Base-by-base conservation (phyloP, 2,888 invertebrate genomes). In the Caenorhabditis sinica region DNA sequence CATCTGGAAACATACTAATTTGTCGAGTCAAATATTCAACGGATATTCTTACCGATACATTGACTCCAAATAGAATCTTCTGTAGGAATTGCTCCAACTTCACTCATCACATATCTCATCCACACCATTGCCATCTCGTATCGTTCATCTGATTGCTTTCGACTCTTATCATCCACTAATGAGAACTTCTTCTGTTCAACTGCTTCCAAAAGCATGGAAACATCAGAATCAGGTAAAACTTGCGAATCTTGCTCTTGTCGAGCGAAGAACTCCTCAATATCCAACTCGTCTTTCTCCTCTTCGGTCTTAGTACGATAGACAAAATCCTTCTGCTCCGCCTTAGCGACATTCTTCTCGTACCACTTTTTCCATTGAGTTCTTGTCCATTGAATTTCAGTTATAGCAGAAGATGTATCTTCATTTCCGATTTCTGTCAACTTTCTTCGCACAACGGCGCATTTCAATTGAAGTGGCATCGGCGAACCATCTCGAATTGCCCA, bases 291-390 rank as follows among this genome's bases (percentile, higher is more conserved):
- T 20, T 88, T 88, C 36, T 89, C 87, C 73, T 89, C 89, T 61
- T 87, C 87, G 0, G 88, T 86, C 77, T 89, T 92, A 13, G 87
- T 75, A 43, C 87, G 86, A 73, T 91, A 91, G 1, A 86, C 86
- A 53, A 88, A 91, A 61, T 91, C 85, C 49, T 91, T 88, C 40
- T 82, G 81, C 58, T 86, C 85, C 8, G 68, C 85, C 51, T 87
- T 89, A n/a, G 76, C 85, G 17, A 83, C 77, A 40, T 89, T 80
- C 51, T 65, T 65, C 40, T 90, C 86, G 56, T 88, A 88, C 89
- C 89, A 89, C 75, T 89, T 89, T 63, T 80, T 82, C 89, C 89
- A 89, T 60, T 89, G 86, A n/a, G 71, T 33, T 61, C 86, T 73
- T 1, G 85, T 84, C 89, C 89, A 89, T 65, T 88, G 86, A 56